Percentiles rank a stretch among this genome's conserved stretches.
phyloP scores from a whole-genome alignment of 2,113 vertebrate genomes.

The Gallinago paraguaiae region DNA sequence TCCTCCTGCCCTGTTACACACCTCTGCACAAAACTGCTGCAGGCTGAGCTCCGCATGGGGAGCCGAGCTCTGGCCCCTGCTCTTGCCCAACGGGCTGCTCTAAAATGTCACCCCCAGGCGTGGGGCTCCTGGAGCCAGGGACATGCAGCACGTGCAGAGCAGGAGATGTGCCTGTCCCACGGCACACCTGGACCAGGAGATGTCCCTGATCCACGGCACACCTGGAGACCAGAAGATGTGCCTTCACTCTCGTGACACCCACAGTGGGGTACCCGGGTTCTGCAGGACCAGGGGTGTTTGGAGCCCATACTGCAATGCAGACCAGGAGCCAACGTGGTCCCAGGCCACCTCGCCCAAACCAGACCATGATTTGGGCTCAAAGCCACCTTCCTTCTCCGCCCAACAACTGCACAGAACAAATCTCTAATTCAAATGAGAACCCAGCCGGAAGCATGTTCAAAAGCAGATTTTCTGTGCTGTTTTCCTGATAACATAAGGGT shows the following conservation, averaged over 20 bases:
- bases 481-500: slow-evolving; percentile 1
- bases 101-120: rapidly evolving
- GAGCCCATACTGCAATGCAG: neutral
- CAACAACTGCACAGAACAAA: neutral
- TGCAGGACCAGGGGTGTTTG: rapidly evolving
- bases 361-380: neutral
- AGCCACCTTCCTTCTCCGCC: neutral
- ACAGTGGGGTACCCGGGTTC: rapidly evolving
- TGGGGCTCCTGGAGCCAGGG: neutral
- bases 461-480: neutral
- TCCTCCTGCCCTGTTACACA: neutral
- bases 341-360: neutral
- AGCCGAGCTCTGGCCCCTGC: neutral
- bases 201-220: neutral
- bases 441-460: neutral
- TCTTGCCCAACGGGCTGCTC: neutral
- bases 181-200: neutral
- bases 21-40: neutral
- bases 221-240: neutral
- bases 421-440: neutral
- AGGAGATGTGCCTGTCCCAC: neutral
- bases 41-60: rapidly evolving
- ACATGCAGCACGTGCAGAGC: rapidly evolving
- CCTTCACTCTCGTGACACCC: rapidly evolving
- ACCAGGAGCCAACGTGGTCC: rapidly evolving